These are phyloP conservation scores for Anguilla pacifica DNA, from an alignment of 2,797 vertebrate species.

Conservation along the genomic window DNA sequence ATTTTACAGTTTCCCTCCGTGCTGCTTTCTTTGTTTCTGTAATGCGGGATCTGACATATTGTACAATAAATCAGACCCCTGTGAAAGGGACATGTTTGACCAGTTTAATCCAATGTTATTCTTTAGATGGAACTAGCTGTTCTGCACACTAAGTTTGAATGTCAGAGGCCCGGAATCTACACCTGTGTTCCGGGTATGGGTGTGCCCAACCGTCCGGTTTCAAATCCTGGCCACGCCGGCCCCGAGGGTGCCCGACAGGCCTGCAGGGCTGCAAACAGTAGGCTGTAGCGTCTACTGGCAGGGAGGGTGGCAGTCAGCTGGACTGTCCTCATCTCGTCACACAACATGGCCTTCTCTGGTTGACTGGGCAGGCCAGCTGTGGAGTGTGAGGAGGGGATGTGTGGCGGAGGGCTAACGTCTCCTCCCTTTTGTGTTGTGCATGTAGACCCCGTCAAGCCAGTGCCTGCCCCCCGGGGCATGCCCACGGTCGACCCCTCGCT, in stretches of 20 bases:
- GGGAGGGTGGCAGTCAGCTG: neutral
- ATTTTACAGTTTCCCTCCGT: neutral
- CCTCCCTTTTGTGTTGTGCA: slow-evolving; percentile 51
- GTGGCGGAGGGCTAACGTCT: neutral
- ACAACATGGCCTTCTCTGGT: neutral
- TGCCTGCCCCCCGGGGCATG: slow-evolving; percentile 76
- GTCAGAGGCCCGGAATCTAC: neutral
- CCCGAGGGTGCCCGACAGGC: neutral
- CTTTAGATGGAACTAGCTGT: neutral
- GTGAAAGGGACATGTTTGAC: neutral
- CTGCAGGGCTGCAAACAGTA: neutral
- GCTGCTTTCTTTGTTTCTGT: neutral
- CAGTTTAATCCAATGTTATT: neutral
- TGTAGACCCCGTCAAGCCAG: slow-evolving; percentile 76
- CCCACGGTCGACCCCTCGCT: slow-evolving; percentile 81
- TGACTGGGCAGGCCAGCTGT: neutral
- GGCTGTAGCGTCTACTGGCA: neutral
- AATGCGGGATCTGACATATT: neutral
- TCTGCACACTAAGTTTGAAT: neutral
- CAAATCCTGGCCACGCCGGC: neutral
- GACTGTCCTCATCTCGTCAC: neutral
- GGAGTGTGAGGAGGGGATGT: neutral
- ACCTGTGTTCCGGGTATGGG: neutral
- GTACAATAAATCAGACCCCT: neutral
- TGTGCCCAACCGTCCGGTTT: neutral